Percentiles rank a stretch among this genome's conserved stretches.
These are phyloP conservation scores for Poeciliopsis infans DNA, from an alignment of 2,797 vertebrate species.

Conservation along the genomic window DNA sequence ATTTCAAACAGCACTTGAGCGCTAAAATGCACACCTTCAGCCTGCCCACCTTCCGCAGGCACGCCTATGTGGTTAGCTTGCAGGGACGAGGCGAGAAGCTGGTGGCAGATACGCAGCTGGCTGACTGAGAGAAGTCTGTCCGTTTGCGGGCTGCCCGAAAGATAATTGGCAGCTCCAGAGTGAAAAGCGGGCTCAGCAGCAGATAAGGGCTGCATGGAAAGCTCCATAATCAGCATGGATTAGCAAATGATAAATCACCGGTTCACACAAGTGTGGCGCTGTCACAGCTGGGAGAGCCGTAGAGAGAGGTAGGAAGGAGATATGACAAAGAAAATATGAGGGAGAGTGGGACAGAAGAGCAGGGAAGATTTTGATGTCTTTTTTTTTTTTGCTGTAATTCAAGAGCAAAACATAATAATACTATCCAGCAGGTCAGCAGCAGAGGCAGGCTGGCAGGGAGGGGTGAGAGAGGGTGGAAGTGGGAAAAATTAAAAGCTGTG, in stretches of 20 bases:
- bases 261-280: slow-evolving; percentile 72
- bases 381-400: slow-evolving; percentile 69
- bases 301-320: slow-evolving; percentile 39
- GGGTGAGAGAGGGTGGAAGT: slow-evolving; percentile 60
- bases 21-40: slow-evolving; percentile 19
- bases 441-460: slow-evolving; percentile 52
- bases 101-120: slow-evolving; percentile 55
- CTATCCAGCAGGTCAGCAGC: slow-evolving; percentile 75
- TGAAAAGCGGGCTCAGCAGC: slow-evolving; percentile 80
- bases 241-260: slow-evolving; percentile 80
- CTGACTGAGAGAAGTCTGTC: slow-evolving; percentile 67
- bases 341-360: slow-evolving; percentile 48
- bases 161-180: slow-evolving; percentile 78
- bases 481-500: slow-evolving; percentile 80
- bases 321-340: slow-evolving; percentile 38
- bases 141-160: slow-evolving; percentile 62
- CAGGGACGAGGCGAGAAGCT: slow-evolving; percentile 28
- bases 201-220: slow-evolving; percentile 79
- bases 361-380: slow-evolving; percentile 59
- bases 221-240: slow-evolving; percentile 79
- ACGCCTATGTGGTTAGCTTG: neutral
- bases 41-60: slow-evolving; percentile 16
- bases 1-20: slow-evolving; percentile 30
- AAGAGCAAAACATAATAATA: slow-evolving; percentile 72
- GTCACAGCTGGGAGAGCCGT: slow-evolving; percentile 61